Base-by-base conservation (phyloP, 2,113 vertebrate genomes). In the Oxygymnocypris stewartii region DNA sequence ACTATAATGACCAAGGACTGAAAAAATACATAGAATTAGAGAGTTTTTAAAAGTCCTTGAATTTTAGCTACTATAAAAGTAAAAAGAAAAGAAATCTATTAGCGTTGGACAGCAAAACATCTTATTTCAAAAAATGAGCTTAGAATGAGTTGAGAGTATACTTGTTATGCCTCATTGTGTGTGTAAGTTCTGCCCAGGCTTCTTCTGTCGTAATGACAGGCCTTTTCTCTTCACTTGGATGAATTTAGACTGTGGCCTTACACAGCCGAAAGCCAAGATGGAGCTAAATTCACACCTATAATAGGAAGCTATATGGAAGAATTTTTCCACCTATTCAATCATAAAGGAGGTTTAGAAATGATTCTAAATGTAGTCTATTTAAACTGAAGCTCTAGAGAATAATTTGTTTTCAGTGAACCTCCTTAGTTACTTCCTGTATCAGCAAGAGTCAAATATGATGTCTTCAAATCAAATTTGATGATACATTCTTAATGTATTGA, bases 351-450 rank as follows among this genome's bases (percentile, higher is more conserved):
- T 76, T 76, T 47, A 76, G 13, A 25, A 47, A 47, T 25, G 3
- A 13, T 75, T 47, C 4, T 35, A 37, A 54, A 74, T 61, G 40
- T 42, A 71, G 82, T 42, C 59, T 31, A 61, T 86, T 86, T 88
- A 35, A 40, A 42, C 49, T 61, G 35, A 61, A 51, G 20, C 40
- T 57, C 74, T 40, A 40, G 10, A 65, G 3, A 74, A 67, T 67
- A 59, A 49, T 31, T 31, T 20, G 18, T 28, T 57, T 79, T 69
- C 20, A 65, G 14, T 79, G 61, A 84, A 23, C 7, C 4, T 37
- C 31, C 16, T 11, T 82, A 76, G 78, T 78, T 85, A 49, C 11
- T 51, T 57, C n/a, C 37, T 47, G 47, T 73, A 57, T 57, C 51
- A 49, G 16, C 51, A 81, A 59, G 49, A 57, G 54, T 65, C 12